Evolutionary conservation across 30 jellyfish, hydroid and myxozoan genomes (phyloP).

Genomic region (Nemopilema nomurai): DNA sequence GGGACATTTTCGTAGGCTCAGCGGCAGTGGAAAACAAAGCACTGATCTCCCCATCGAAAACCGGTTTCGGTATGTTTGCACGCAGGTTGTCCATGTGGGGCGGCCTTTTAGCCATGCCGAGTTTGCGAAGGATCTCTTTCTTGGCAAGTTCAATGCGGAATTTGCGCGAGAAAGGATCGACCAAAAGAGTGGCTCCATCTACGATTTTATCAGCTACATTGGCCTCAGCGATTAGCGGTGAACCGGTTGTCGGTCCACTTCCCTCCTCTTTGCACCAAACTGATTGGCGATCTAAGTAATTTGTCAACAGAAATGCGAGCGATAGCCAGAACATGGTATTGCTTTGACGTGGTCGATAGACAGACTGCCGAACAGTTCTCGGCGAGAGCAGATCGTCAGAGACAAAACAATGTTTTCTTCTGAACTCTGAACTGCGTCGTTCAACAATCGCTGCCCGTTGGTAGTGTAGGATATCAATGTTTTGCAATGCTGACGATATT

Average conservation of each 20-base stretch:
- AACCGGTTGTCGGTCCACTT: not conserved
- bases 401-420: not conserved
- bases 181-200: not conserved
- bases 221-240: not conserved
- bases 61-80: constrained; percentile 67
- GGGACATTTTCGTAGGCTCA: constrained; percentile 43
- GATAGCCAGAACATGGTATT: not conserved
- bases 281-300: not conserved
- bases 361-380: not conserved
- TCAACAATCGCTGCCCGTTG: not conserved
- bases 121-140: constrained; percentile 45
- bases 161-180: constrained; percentile 27
- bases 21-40: constrained; percentile 32
- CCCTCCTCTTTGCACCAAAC: not conserved
- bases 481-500: constrained; percentile 15
- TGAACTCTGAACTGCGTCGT: not conserved
- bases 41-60: constrained; percentile 57
- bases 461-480: constrained; percentile 14
- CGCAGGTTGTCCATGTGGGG: constrained; percentile 48
- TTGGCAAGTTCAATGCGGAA: constrained; percentile 51
- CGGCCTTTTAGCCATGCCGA: constrained; percentile 62
- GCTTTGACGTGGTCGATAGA: not conserved
- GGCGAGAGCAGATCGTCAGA: not conserved
- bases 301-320: not conserved
- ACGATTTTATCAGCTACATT: not conserved